These are phyloP conservation scores for Mohoua ochrocephala DNA, from an alignment of 2,113 vertebrate species.

Conservation along the genomic window DNA sequence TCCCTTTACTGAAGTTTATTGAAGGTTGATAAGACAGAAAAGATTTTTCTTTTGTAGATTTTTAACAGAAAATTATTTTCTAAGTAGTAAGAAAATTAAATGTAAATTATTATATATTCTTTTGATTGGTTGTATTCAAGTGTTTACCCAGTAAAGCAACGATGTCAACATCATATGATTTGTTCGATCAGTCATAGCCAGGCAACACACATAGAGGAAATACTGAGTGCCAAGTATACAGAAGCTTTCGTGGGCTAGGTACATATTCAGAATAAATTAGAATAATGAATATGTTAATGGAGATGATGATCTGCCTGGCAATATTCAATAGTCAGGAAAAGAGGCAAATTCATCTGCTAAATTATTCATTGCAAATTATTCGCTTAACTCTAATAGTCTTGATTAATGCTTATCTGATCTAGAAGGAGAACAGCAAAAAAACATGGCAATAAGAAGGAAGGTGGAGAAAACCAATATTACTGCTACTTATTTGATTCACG, in stretches of 20 bases:
- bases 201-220: neutral
- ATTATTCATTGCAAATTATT: constrained; percentile 41
- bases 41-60: neutral
- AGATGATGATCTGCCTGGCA: neutral
- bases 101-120: neutral
- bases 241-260: neutral
- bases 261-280: constrained; percentile 17
- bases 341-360: neutral
- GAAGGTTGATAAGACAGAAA: neutral
- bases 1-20: neutral
- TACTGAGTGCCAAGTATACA: neutral
- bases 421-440: neutral
- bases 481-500: neutral
- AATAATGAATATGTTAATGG: constrained; percentile 33
- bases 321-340: neutral
- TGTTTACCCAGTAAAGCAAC: neutral
- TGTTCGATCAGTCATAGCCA: neutral
- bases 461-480: neutral
- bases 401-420: neutral
- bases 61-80: neutral
- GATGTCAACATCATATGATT: neutral
- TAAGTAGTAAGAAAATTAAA: neutral
- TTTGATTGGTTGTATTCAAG: neutral
- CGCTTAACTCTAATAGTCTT: neutral
- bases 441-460: neutral